phyloP scores from a whole-genome alignment of 2,888 invertebrate species.

The Lepidochitona cinerea region DNA sequence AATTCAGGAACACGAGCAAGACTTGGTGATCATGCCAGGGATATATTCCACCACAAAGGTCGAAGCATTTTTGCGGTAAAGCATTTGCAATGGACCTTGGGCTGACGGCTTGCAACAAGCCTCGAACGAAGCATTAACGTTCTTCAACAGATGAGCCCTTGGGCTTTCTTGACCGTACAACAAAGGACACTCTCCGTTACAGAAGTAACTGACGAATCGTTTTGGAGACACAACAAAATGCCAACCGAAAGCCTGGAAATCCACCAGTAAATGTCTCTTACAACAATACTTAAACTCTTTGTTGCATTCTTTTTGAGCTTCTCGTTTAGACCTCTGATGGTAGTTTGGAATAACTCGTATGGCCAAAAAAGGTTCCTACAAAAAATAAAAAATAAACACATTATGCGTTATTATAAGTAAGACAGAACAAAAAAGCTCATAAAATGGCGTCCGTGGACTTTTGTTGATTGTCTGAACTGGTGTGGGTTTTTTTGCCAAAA shows the following conservation, averaged over 20 bases:
- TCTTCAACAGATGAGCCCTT: conserved; percentile 88
- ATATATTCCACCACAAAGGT: conserved; percentile 90
- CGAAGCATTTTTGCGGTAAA: conserved; percentile 87
- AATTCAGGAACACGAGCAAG: conserved; percentile 84
- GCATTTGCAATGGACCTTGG: conserved; percentile 86
- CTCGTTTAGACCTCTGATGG: conserved; percentile 76
- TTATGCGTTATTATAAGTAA: too few relatives aligned
- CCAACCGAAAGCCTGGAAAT: conserved; percentile 97
- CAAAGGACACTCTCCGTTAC: conserved; percentile 93
- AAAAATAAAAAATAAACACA: too few relatives aligned
- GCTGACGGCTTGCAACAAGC: conserved; percentile 94
- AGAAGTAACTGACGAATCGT: conserved; percentile 95
- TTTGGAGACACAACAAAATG: conserved; percentile 98
- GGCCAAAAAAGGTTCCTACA: conserved; percentile 56
- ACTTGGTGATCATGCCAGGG: conserved; percentile 94
- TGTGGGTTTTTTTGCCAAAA: too few relatives aligned
- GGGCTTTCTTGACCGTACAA: conserved; percentile 89
- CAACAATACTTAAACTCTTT: conserved; percentile 89
- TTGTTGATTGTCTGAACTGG: too few relatives aligned
- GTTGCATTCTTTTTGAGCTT: conserved; percentile 87
- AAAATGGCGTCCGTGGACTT: too few relatives aligned
- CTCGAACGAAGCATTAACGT: conserved; percentile 85
- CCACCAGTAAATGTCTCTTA: conserved; percentile 91
- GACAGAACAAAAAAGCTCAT: too few relatives aligned
- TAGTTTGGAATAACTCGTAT: conserved; percentile 34